A percentile compares a stretch with the other conserved stretches of the same genome.
phyloP scores from a whole-genome alignment of 2,888 invertebrate genomes.

The Trachelus iudaicus region DNA sequence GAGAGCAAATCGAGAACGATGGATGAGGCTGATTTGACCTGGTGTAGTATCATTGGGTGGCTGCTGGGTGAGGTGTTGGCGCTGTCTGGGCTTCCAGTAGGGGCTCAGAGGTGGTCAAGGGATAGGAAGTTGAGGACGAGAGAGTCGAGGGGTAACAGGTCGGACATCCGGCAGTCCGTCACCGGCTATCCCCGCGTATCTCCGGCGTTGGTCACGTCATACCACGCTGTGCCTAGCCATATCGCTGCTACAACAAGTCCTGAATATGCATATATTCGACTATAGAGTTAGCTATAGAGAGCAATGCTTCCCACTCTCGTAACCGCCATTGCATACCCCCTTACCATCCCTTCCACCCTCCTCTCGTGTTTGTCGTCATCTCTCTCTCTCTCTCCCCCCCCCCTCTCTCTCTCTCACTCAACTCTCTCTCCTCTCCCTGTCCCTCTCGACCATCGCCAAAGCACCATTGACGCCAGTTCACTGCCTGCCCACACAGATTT shows the following conservation, averaged over 20 bases:
- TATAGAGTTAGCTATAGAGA: slow-evolving; percentile 1
- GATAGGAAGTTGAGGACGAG: slow-evolving; percentile 17
- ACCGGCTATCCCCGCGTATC: slow-evolving; percentile 58
- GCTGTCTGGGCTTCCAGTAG: not conserved
- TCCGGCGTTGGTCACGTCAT: slow-evolving; percentile 40
- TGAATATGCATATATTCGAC: slow-evolving; percentile 62
- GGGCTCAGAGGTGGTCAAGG: slow-evolving; percentile 20
- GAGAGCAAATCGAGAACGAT: not conserved
- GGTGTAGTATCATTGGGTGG: not conserved
- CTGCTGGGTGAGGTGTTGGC: not conserved
- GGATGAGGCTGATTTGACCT: not conserved
- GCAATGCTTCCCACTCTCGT: slow-evolving; percentile 13
- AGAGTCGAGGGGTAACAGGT: slow-evolving; percentile 57
- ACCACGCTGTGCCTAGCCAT: slow-evolving; percentile 37
- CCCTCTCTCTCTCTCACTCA: slow-evolving; percentile 19
- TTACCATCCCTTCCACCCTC: slow-evolving; percentile 14
- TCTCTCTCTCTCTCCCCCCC: slow-evolving; percentile 14
- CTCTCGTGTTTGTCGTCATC: slow-evolving; percentile 7
- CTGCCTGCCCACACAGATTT: slow-evolving; percentile 59
- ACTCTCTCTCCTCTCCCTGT: slow-evolving; percentile 24
- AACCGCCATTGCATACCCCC: slow-evolving; percentile 11
- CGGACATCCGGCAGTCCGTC: slow-evolving; percentile 65
- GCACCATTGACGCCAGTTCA: slow-evolving; percentile 62
- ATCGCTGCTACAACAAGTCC: slow-evolving; percentile 58
- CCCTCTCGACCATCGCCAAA: slow-evolving; percentile 45